Evolutionary conservation across 2,888 invertebrate genomes (phyloP).

Genomic region (Limulus polyphemus): DNA sequence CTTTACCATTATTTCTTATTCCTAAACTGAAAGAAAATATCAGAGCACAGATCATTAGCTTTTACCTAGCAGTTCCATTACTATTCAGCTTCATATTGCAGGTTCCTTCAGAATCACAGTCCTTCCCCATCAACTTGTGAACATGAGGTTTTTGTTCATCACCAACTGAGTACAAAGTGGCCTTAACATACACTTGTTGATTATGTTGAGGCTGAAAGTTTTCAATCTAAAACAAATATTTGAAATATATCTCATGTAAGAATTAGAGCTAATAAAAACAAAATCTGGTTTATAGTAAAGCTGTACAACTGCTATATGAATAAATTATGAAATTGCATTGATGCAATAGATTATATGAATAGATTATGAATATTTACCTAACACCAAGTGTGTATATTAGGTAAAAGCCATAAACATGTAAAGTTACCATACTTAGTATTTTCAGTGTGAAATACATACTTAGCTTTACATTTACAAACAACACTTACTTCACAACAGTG

Average conservation of each 20-base stretch:
- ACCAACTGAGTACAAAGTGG: constrained; percentile 20
- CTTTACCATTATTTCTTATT: too few relatives aligned
- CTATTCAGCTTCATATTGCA: constrained; percentile 16
- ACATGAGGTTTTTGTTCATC: constrained; percentile 16
- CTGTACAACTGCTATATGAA: not conserved
- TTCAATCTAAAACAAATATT: constrained; percentile 3
- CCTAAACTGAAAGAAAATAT: too few relatives aligned
- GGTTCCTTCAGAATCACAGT: constrained; percentile 10
- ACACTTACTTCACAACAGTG: too few relatives aligned
- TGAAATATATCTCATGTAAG: not conserved
- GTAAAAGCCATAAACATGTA: too few relatives aligned
- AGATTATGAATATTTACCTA: too few relatives aligned
- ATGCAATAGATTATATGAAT: too few relatives aligned
- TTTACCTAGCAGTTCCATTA: constrained; percentile 4
- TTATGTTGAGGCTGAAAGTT: not conserved
- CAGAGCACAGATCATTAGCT: too few relatives aligned
- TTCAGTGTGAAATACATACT: too few relatives aligned
- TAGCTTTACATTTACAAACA: too few relatives aligned
- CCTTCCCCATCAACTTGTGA: constrained; percentile 21
- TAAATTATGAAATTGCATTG: too few relatives aligned
- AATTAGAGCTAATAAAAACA: not conserved
- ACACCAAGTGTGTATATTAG: too few relatives aligned
- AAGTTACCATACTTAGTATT: too few relatives aligned
- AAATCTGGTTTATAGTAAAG: not conserved
- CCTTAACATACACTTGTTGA: constrained; percentile 1